Evolutionary conservation across 2,113 vertebrate genomes (phyloP).

Genomic region (Erythrocercus mccallii): DNA sequence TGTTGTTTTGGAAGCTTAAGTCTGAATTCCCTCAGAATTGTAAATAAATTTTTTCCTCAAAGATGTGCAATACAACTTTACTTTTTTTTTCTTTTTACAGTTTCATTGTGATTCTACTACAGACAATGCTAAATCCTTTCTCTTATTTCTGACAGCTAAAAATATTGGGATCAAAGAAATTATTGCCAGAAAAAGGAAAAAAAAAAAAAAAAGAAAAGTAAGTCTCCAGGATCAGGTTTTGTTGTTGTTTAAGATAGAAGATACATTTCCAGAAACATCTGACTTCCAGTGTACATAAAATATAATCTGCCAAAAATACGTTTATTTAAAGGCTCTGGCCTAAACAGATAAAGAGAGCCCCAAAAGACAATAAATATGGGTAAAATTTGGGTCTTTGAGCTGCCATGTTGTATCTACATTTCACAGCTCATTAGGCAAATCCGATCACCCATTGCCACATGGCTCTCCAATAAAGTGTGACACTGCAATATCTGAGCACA

Average conservation of each 20-base stretch:
- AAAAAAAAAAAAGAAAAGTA: neutral
- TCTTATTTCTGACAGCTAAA: neutral
- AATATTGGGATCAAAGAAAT: conserved; percentile 37
- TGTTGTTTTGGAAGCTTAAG: conserved; percentile 75
- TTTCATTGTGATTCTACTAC: neutral
- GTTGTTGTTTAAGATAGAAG: neutral
- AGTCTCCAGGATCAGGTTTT: neutral
- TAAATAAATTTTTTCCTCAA: conserved; percentile 64
- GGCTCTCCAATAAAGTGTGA: neutral
- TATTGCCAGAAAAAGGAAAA: neutral
- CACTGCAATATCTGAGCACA: neutral
- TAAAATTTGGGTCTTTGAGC: neutral
- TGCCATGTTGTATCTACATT: neutral
- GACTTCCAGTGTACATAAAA: neutral
- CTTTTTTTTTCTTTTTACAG: neutral
- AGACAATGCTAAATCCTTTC: neutral
- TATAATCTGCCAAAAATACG: neutral
- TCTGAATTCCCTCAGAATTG: conserved; percentile 74
- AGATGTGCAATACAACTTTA: conserved; percentile 24
- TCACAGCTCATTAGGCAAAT: conserved; percentile 42
- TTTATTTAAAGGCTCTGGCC: conserved; percentile 2
- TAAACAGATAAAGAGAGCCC: conserved; percentile 13
- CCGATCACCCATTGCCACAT: neutral
- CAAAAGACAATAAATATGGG: neutral
- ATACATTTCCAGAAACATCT: neutral